Evolutionary conservation across 2,888 invertebrate genomes (phyloP), one percentile per base, ranked within the genome.

Genomic region (Dryococelus australis): DNA sequence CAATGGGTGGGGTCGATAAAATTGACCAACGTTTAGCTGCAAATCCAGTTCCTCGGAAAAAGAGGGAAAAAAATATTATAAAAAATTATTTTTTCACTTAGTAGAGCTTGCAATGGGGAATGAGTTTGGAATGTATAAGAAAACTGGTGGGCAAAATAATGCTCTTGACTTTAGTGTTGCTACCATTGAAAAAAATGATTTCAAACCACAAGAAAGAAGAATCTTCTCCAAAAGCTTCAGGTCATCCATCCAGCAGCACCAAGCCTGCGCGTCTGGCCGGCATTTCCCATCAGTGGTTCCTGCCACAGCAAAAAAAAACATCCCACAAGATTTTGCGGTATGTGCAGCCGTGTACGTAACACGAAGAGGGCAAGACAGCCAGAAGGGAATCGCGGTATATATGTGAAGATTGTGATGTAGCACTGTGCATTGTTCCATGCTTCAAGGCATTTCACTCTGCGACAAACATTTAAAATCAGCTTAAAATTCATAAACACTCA

Each of bases 1-100:
- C 28, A n/a, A n/a, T n/a, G n/a, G n/a, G n/a, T n/a, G n/a, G n/a
- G n/a, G n/a, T n/a, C n/a, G n/a, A n/a, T n/a, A 84, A 84, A 43
- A 87, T 90, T n/a, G 90, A 90, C 87, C 89, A 90, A 87, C 90
- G 89, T 86, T 83, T 90, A 13, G 79, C 87, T 13, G 89, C 87
- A 80, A 88, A 89, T 43, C 88, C 89, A 16, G n/a, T n/a, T n/a
- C n/a, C n/a, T n/a, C n/a, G n/a, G n/a, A n/a, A n/a, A n/a, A n/a
- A n/a, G n/a, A n/a, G n/a, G 26, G 87, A 81, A 89, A 88, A 90
- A 90, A 87, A 24, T 80, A 24, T 6, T 47, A 47, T 16, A 47
- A 47, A 9, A 8, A 28, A 84, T 9, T 84, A 84, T 84, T 84
- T 35, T 84, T 84, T 43, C 84, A 84, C 47, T 12, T 84, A 4